These are phyloP conservation scores for Erannis defoliaria DNA, from an alignment of 2,888 invertebrate genomes.

Conservation along the genomic window DNA sequence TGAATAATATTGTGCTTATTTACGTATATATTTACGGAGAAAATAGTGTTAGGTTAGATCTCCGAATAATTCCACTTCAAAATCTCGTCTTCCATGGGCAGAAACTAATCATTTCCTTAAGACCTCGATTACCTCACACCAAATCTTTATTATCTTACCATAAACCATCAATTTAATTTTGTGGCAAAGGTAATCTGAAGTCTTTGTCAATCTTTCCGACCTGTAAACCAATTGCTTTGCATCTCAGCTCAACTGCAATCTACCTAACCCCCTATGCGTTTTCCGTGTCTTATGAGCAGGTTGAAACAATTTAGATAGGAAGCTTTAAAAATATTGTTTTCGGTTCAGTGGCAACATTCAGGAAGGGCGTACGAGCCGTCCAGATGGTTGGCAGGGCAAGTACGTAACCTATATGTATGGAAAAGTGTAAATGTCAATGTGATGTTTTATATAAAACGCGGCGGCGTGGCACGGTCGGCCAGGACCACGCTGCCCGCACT, in stretches of 20 bases:
- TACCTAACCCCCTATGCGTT: conserved; percentile 57
- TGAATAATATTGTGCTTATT: conserved; percentile 60
- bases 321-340: conserved; percentile 78
- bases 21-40: conserved; percentile 46
- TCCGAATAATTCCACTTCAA: conserved; percentile 55
- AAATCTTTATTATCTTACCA: conserved; percentile 2
- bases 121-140: conserved; percentile 40
- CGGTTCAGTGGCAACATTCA: conserved; percentile 98
- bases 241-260: conserved; percentile 68
- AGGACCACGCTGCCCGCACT: conserved; percentile 57
- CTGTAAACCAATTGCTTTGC: conserved; percentile 63
- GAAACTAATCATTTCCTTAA: conserved; percentile 36
- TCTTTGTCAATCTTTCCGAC: conserved; percentile 20
- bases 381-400: conserved; percentile 99
- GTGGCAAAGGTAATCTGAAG: conserved; percentile 58
- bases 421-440: conserved; percentile 81
- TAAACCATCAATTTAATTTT: conserved; percentile 12
- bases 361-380: conserved; percentile 99
- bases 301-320: conserved; percentile 59
- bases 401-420: conserved; percentile 90
- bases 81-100: conserved; percentile 44
- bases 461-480: conserved; percentile 53
- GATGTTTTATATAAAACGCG: conserved; percentile 69
- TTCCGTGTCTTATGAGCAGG: conserved; percentile 60
- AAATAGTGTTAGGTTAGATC: conserved; percentile 53